These are phyloP conservation scores for Podarcis muralis DNA, from an alignment of 2,113 vertebrate species.

Conservation along the genomic window DNA sequence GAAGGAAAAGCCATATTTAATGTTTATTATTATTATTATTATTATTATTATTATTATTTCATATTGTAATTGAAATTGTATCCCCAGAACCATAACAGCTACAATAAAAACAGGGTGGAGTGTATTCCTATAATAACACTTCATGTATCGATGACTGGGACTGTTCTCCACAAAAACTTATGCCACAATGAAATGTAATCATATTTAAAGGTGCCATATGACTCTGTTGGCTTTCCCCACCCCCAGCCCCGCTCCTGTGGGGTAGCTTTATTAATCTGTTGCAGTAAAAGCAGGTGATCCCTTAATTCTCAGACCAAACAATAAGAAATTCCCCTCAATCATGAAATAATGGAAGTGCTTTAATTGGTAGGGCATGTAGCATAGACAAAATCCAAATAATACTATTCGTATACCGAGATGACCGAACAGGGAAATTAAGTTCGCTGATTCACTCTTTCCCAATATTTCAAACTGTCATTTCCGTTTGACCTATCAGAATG, in stretches of 20 bases:
- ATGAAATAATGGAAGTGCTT: not conserved
- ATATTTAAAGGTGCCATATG: too few relatives aligned
- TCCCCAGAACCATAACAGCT: not conserved
- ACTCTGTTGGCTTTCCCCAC: too few relatives aligned
- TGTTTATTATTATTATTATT: not conserved
- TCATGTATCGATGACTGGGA: too few relatives aligned
- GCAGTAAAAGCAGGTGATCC: not conserved
- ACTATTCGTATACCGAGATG: not conserved
- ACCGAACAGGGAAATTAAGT: constrained; percentile 12
- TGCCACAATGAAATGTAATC: too few relatives aligned
- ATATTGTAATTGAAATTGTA: not conserved
- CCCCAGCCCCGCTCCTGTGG: too few relatives aligned
- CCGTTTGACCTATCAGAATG: not conserved
- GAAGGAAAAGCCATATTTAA: not conserved
- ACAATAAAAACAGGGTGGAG: not conserved
- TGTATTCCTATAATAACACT: too few relatives aligned
- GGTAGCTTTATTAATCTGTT: too few relatives aligned
- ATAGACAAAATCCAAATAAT: not conserved
- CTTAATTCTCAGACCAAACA: not conserved
- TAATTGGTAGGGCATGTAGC: not conserved
- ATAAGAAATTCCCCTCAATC: not conserved
- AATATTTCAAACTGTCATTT: not conserved
- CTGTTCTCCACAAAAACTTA: too few relatives aligned
- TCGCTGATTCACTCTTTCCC: not conserved
- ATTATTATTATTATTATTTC: not conserved